Evolutionary conservation across 2,797 vertebrate genomes (phyloP).

Genomic region (Heteromormyrus szaboi): DNA sequence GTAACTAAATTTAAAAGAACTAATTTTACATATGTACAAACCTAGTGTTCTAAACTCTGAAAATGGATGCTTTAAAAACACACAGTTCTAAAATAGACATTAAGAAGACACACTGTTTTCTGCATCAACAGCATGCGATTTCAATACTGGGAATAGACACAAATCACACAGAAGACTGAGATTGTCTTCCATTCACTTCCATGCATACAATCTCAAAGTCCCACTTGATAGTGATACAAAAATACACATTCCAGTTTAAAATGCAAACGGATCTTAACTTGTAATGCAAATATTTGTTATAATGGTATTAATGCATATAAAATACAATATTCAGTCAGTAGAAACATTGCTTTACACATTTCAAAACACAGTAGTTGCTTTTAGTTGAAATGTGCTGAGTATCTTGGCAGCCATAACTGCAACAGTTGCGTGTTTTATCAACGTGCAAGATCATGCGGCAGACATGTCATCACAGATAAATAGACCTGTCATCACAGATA

Average conservation of each 20-base stretch:
- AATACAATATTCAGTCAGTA: constrained; percentile 17
- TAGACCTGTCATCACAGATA: not conserved
- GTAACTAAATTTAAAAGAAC: not conserved
- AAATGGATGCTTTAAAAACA: not conserved
- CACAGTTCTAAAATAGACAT: not conserved
- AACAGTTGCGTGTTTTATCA: not conserved
- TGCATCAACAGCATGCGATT: constrained; percentile 9
- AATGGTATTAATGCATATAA: not conserved
- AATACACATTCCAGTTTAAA: not conserved
- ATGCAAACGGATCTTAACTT: constrained; percentile 13
- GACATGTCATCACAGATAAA: not conserved
- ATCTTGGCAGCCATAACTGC: not conserved
- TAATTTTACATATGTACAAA: not conserved
- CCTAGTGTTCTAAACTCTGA: not conserved
- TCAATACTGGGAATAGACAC: not conserved
- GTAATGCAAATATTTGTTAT: constrained; percentile 1
- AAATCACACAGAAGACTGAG: not conserved
- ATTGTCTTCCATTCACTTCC: not conserved
- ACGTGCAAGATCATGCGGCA: not conserved
- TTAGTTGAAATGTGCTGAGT: not conserved
- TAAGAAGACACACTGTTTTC: not conserved
- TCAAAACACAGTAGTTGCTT: not conserved
- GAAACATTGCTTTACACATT: not conserved
- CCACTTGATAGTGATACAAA: not conserved
- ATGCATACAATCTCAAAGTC: constrained; percentile 4